phyloP scores from a whole-genome alignment of 1,140 invertebrate genomes.

The Bombus fervidus region DNA sequence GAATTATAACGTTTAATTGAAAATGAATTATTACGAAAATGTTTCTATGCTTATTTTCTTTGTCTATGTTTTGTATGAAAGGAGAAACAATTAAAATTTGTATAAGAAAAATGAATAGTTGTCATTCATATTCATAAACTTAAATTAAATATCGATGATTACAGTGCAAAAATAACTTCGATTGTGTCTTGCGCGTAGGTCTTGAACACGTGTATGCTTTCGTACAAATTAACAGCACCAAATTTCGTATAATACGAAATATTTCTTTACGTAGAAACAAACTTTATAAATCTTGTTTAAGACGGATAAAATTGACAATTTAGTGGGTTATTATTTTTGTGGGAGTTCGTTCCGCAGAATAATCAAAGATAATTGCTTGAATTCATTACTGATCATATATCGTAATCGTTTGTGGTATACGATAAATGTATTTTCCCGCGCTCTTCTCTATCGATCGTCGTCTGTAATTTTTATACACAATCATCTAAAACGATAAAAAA shows the following conservation, averaged over 20 bases:
- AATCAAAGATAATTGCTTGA: conserved; percentile 5
- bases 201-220: neutral
- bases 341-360: too few relatives aligned
- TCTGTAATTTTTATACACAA: neutral
- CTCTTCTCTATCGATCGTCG: conserved; percentile 6
- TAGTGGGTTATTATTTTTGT: neutral
- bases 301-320: neutral
- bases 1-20: too few relatives aligned
- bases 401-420: conserved; percentile 18
- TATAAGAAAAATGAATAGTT: neutral
- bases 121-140: neutral
- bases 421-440: conserved; percentile 33
- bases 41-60: too few relatives aligned
- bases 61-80: neutral
- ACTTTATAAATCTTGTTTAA: neutral
- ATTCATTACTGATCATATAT: conserved; percentile 9
- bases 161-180: neutral
- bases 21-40: neutral
- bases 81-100: neutral
- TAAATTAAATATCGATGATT: neutral
- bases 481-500: neutral
- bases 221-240: neutral
- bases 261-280: neutral
- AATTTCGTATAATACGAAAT: neutral
- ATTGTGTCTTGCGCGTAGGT: neutral